These are phyloP conservation scores for Vesta saturnalis DNA, from an alignment of 2,888 invertebrate genomes.

Conservation along the genomic window DNA sequence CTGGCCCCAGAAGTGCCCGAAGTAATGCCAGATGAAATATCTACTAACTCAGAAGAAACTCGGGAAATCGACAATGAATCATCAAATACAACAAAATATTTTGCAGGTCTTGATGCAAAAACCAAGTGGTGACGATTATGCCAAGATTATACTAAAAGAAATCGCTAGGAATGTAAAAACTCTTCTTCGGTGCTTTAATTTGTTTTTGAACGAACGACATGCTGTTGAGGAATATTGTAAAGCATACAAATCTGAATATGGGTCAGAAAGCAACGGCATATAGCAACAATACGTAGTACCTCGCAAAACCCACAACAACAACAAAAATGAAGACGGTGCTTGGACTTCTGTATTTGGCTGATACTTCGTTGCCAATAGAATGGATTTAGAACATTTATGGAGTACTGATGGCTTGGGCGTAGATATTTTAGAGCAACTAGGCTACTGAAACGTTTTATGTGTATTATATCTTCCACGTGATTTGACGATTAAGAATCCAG, in stretches of 20 bases:
- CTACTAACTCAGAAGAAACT: not conserved
- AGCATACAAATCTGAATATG: not conserved
- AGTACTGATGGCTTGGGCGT: not conserved
- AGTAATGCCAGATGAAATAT: no score
- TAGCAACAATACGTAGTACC: not conserved
- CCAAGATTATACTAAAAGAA: not conserved
- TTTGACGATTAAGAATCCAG: not conserved
- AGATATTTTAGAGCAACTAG: not conserved
- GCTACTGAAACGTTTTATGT: not conserved
- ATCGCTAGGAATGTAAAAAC: not conserved
- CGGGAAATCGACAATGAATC: not conserved
- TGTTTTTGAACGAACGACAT: not conserved
- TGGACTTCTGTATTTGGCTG: not conserved
- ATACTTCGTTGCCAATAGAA: not conserved
- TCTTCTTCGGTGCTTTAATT: not conserved
- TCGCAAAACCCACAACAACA: not conserved
- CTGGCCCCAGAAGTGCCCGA: not conserved
- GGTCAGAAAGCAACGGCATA: not conserved
- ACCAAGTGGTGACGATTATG: not conserved
- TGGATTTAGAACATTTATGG: not conserved
- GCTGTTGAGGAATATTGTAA: not conserved
- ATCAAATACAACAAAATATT: not conserved
- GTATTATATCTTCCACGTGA: not conserved
- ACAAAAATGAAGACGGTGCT: not conserved
- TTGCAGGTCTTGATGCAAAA: not conserved